These are phyloP conservation scores for Sylvia borin DNA, from an alignment of 2,797 vertebrate genomes.

Conservation along the genomic window DNA sequence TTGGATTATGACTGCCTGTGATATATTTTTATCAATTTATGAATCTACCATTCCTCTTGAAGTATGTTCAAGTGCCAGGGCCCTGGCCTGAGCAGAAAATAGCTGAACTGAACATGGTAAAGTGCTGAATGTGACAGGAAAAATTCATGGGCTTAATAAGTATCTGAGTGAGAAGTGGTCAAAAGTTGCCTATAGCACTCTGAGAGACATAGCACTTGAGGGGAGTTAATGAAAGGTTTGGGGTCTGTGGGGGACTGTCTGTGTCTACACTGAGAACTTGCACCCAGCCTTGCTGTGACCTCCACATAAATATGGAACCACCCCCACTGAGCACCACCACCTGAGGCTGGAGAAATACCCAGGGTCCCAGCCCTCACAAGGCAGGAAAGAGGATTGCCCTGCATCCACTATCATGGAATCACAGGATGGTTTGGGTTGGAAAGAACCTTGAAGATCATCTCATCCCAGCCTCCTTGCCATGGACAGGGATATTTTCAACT, in stretches of 20 bases:
- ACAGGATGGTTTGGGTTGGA: neutral
- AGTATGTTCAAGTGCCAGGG: neutral
- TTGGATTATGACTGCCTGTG: neutral
- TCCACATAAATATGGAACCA: neutral
- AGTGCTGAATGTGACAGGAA: neutral
- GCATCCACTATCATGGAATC: neutral
- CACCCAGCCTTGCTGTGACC: fast-evolving
- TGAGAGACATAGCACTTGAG: fast-evolving
- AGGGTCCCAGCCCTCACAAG: neutral
- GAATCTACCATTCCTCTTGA: neutral
- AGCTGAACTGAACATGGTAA: neutral
- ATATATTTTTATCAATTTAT: fast-evolving
- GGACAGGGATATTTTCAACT: neutral
- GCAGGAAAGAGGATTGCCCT: neutral
- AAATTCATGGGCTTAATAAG: neutral
- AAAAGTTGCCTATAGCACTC: neutral
- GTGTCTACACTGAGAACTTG: neutral
- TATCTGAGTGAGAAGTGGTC: neutral
- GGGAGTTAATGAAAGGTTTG: neutral
- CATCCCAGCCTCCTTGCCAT: neutral
- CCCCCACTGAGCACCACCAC: fast-evolving
- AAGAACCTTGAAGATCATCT: neutral
- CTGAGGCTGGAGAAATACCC: neutral
- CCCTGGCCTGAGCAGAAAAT: neutral
- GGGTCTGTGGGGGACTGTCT: neutral